A percentile compares a stretch with the other conserved stretches of the same genome.
phyloP scores from a whole-genome alignment of 1,140 invertebrate species.

The Philopotamus ludificatus region DNA sequence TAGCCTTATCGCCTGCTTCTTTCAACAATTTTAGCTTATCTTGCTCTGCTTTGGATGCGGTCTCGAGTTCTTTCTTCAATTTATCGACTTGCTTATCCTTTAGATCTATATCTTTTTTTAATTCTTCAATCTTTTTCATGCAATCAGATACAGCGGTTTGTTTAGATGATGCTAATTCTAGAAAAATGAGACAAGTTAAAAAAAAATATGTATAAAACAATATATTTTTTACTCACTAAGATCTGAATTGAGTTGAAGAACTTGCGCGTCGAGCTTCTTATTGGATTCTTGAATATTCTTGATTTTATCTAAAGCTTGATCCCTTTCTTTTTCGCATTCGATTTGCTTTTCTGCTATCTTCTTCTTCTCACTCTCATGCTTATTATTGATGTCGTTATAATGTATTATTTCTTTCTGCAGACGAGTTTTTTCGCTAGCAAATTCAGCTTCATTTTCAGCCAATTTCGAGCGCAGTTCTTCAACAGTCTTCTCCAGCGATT shows the following conservation, averaged over 20 bases:
- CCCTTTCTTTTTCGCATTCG: slow-evolving; percentile 50
- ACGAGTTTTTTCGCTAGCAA: slow-evolving; percentile 55
- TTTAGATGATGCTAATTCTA: slow-evolving; percentile 52
- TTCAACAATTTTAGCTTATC: slow-evolving; percentile 56
- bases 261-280: slow-evolving; percentile 59
- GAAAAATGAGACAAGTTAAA: slow-evolving; percentile 39
- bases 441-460: slow-evolving; percentile 52
- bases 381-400: slow-evolving; percentile 52
- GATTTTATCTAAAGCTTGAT: slow-evolving; percentile 45
- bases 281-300: slow-evolving; percentile 56
- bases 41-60: slow-evolving; percentile 51
- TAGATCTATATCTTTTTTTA: slow-evolving; percentile 57
- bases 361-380: slow-evolving; percentile 52
- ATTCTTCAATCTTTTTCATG: slow-evolving; percentile 57
- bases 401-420: slow-evolving; percentile 56
- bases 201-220: slow-evolving; percentile 24
- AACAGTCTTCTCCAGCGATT: slow-evolving; percentile 52
- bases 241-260: slow-evolving; percentile 58
- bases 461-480: slow-evolving; percentile 55
- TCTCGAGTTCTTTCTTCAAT: slow-evolving; percentile 59
- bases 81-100: slow-evolving; percentile 61
- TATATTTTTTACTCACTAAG: slow-evolving; percentile 48
- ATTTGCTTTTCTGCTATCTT: slow-evolving; percentile 55
- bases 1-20: slow-evolving; percentile 58
- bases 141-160: slow-evolving; percentile 56